Evolutionary conservation across 2,888 invertebrate genomes (phyloP), one percentile per base, ranked within the genome.

Genomic region (Watsonalla cultraria): DNA sequence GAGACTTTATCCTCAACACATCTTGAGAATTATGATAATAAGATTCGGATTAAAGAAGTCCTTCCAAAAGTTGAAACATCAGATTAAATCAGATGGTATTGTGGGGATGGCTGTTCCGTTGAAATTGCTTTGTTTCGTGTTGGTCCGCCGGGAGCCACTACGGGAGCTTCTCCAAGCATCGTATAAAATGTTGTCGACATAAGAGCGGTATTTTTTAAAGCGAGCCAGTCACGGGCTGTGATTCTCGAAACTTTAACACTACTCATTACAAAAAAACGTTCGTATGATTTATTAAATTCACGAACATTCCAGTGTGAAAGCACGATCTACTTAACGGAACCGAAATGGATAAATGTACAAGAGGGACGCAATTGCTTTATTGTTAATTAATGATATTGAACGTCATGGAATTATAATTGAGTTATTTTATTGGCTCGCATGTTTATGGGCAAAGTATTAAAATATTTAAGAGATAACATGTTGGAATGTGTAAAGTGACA

Each of bases 121-220:
- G 54, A 62, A 68, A 71, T 72, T 68, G 66, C 67, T 71, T 73
- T 78, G 70, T 72, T 75, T 71, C 64, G 58, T 57, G 60, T 60
- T 55, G 59, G 60, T 59, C 61, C 61, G 46, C 60, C 34, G 9
- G 62, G 63, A 66, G 64, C 62, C 54, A 68, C 68, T 68, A 64
- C 64, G 61, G 53, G 54, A 62, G 42, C 42, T 2, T 8, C 11
- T 8, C 5, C 55, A 57, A 54, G 60, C 59, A 60, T 66, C 65
- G 62, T 65, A 24, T 65, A 64, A 70, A 74, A 74, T 67, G 67
- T 62, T 64, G 57, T 62, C 66, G 68, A 62, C 65, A 66, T 57
- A 66, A 69, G 53, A 56, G 66, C 58, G 55, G 56, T 59, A 54
- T 54, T 64, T 65, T 48, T 52, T 9, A 39, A 45, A 53, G 47